Percentiles rank a stretch among this genome's conserved stretches.
Evolutionary conservation across 2,888 invertebrate species (phyloP).

Genomic region (Odontocerum albicorne): DNA sequence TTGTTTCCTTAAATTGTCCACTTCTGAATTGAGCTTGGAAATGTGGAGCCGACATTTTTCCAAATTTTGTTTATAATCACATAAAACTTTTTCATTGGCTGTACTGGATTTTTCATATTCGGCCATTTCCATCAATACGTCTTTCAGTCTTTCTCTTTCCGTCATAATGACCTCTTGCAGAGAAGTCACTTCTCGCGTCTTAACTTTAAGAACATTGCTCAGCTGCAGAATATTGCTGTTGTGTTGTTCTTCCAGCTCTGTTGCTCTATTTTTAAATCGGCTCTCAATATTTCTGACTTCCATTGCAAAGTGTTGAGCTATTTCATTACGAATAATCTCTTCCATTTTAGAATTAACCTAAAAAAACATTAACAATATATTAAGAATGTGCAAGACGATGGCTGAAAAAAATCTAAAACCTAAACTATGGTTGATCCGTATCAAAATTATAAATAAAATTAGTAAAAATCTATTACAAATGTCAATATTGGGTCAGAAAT

Average conservation of each 20-base stretch:
- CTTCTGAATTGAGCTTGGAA: conserved; percentile 50
- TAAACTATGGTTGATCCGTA: too few relatives aligned
- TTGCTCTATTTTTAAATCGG: conserved; percentile 54
- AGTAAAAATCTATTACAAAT: too few relatives aligned
- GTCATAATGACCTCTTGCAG: conserved; percentile 55
- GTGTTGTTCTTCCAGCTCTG: conserved; percentile 56
- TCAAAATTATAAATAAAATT: too few relatives aligned
- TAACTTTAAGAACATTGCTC: conserved; percentile 54
- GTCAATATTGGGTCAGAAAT: too few relatives aligned
- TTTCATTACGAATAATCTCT: conserved; percentile 65
- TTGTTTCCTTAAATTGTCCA: conserved; percentile 45
- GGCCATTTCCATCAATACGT: conserved; percentile 55
- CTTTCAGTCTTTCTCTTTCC: conserved; percentile 55
- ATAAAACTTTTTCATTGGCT: conserved; percentile 51
- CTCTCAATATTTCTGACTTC: conserved; percentile 63
- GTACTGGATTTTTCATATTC: conserved; percentile 48
- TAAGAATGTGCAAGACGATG: too few relatives aligned
- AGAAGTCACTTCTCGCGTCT: conserved; percentile 57
- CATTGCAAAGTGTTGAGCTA: conserved; percentile 64
- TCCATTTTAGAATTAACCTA: conserved; percentile 52
- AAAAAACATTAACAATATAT: too few relatives aligned
- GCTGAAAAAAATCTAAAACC: too few relatives aligned
- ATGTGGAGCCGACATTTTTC: conserved; percentile 44
- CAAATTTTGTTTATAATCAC: conserved; percentile 41
- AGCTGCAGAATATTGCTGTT: conserved; percentile 50